These are phyloP conservation scores for Etheostoma cragini DNA, from an alignment of 2,113 vertebrate genomes.

Conservation along the genomic window DNA sequence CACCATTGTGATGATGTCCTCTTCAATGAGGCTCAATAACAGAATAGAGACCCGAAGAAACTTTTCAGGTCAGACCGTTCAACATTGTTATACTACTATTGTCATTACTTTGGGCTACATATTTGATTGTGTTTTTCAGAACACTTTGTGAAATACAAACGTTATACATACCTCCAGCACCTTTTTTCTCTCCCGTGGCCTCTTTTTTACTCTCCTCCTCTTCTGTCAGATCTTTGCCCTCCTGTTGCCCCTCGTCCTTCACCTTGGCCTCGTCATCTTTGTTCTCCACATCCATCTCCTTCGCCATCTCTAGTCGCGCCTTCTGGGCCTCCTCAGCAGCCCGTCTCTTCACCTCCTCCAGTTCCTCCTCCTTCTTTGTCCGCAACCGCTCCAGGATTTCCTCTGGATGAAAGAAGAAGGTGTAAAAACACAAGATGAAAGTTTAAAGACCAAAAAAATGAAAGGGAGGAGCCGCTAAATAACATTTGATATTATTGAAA, in stretches of 20 bases:
- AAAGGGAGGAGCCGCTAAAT: neutral
- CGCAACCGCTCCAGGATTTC: constrained; percentile 91
- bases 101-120: neutral
- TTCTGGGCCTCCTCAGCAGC: constrained; percentile 86
- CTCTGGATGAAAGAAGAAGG: constrained; percentile 75
- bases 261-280: constrained; percentile 83
- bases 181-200: constrained; percentile 67
- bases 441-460: neutral
- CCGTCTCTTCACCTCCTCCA: constrained; percentile 86
- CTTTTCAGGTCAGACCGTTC: neutral
- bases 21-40: neutral
- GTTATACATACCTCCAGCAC: constrained; percentile 71
- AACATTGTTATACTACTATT: neutral
- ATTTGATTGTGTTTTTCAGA: neutral
- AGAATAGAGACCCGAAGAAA: neutral
- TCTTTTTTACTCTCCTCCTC: constrained; percentile 74
- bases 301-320: constrained; percentile 82
- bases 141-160: neutral
- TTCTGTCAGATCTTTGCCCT: constrained; percentile 58
- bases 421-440: neutral
- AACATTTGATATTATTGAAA: neutral
- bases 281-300: constrained; percentile 63
- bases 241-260: constrained; percentile 80
- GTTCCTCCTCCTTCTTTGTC: constrained; percentile 88
- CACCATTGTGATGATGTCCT: constrained; percentile 21